These are phyloP conservation scores for Rhegmatorhina hoffmannsi DNA, from an alignment of 2,113 vertebrate species.

Conservation along the genomic window DNA sequence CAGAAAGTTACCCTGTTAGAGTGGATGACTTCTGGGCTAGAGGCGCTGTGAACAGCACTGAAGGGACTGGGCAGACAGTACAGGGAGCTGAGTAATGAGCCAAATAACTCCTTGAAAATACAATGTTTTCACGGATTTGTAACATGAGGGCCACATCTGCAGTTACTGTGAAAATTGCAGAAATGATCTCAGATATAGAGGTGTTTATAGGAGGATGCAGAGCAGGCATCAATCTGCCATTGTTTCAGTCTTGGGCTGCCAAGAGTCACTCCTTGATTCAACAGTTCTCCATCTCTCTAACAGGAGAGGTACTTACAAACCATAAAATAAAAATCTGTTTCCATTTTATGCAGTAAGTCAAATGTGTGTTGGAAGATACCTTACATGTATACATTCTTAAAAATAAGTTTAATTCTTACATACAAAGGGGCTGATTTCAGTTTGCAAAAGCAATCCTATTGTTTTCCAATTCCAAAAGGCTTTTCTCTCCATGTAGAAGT, in stretches of 20 bases:
- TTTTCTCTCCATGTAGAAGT: background rate
- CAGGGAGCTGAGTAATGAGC: background rate
- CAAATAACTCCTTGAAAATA: background rate
- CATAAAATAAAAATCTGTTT: background rate
- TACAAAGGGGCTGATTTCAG: background rate
- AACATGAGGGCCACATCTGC: accelerated
- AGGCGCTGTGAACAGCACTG: background rate
- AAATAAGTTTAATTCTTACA: background rate
- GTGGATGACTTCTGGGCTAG: accelerated
- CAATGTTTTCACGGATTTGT: background rate
- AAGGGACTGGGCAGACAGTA: background rate
- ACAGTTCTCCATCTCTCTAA: background rate
- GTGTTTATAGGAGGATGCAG: background rate
- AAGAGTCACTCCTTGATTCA: background rate
- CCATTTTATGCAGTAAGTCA: background rate
- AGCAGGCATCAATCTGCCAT: background rate
- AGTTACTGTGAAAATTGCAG: background rate
- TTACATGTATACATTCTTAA: background rate
- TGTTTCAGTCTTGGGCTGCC: background rate
- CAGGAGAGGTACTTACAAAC: background rate
- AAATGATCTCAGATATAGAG: background rate
- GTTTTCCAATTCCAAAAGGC: background rate
- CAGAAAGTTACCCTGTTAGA: background rate
- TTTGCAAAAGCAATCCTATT: background rate
- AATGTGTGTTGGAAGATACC: background rate